These are phyloP conservation scores for Hirtodrosophila histrioides DNA, from an alignment of 2,888 invertebrate genomes.

Conservation along the genomic window DNA sequence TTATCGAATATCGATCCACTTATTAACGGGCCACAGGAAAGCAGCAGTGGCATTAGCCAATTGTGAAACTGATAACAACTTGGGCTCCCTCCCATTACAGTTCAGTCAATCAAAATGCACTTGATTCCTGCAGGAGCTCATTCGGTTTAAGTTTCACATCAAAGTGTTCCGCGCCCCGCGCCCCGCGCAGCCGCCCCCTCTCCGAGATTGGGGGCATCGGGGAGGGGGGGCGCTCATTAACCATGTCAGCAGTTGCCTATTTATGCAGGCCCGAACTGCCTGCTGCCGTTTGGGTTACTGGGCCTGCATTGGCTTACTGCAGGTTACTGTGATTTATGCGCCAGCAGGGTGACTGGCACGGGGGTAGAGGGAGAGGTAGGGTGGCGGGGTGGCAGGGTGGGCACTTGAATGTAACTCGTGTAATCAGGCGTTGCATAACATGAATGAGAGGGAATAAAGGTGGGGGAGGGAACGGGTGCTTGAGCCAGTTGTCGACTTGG, in stretches of 20 bases:
- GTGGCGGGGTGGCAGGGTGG: slow-evolving; percentile 1
- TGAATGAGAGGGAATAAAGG: slow-evolving; percentile 21
- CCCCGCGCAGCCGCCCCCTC: no score
- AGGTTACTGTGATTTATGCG: slow-evolving; percentile 41
- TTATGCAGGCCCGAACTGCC: slow-evolving; percentile 40
- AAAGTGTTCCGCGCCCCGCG: slow-evolving; percentile 1
- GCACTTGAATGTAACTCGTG: slow-evolving; percentile 49
- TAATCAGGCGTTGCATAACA: slow-evolving; percentile 53
- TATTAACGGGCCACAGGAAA: slow-evolving; percentile 1
- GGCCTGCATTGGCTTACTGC: slow-evolving; percentile 17
- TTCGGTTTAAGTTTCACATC: slow-evolving; percentile 33
- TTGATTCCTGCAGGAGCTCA: slow-evolving; percentile 26
- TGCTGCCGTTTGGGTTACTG: slow-evolving; percentile 8
- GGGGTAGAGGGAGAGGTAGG: not conserved
- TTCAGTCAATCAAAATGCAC: slow-evolving; percentile 43
- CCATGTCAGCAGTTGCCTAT: slow-evolving; percentile 50
- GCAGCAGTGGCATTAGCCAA: slow-evolving; percentile 1
- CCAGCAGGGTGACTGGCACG: slow-evolving; percentile 12
- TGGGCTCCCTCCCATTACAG: not conserved
- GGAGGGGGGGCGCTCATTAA: slow-evolving; percentile 47
- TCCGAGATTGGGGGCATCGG: not conserved
- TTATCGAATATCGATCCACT: not conserved
- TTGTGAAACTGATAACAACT: not conserved
- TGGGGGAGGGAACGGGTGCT: not conserved
- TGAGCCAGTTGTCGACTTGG: slow-evolving; percentile 18